A percentile compares a stretch with the other conserved stretches of the same genome.
These are phyloP conservation scores for Cryptomyrus ogoouensis DNA, from an alignment of 2,113 vertebrate genomes.

Conservation along the genomic window DNA sequence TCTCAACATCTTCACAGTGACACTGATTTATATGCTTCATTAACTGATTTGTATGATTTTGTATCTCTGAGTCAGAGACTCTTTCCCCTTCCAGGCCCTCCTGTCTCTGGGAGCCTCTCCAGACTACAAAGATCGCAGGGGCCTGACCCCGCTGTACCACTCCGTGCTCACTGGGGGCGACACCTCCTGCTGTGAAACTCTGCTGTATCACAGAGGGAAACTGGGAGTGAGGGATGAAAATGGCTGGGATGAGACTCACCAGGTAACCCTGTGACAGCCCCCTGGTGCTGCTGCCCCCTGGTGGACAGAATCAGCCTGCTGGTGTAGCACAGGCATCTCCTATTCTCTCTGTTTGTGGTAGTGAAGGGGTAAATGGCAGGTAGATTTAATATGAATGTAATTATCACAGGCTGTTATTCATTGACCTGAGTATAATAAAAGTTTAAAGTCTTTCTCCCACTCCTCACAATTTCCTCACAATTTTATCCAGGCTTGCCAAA, in stretches of 20 bases:
- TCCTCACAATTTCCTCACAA: background rate
- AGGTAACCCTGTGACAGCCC: slow-evolving; percentile 53
- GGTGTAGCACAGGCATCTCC: background rate
- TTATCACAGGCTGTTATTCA: background rate
- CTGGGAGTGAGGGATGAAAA: slow-evolving; percentile 82
- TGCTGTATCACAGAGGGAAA: slow-evolving; percentile 77
- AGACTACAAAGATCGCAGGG: slow-evolving; percentile 86
- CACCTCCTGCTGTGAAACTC: slow-evolving; percentile 84
- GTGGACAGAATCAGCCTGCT: background rate
- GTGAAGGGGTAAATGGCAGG: background rate
- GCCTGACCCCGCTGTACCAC: slow-evolving; percentile 85
- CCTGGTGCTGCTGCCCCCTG: background rate
- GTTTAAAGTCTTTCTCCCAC: background rate
- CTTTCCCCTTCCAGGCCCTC: slow-evolving; percentile 59
- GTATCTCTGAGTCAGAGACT: background rate
- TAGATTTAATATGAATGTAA: background rate
- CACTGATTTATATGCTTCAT: background rate
- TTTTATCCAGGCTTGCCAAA: slow-evolving; percentile 61
- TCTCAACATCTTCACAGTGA: background rate
- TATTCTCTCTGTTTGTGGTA: background rate
- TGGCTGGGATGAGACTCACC: slow-evolving; percentile 89
- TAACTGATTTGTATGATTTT: background rate
- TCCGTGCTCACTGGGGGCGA: slow-evolving; percentile 88
- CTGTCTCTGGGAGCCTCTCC: slow-evolving; percentile 82
- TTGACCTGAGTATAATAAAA: background rate